Base-by-base conservation (phyloP, 2,113 vertebrate genomes). In the Lichenostomus cassidix region DNA sequence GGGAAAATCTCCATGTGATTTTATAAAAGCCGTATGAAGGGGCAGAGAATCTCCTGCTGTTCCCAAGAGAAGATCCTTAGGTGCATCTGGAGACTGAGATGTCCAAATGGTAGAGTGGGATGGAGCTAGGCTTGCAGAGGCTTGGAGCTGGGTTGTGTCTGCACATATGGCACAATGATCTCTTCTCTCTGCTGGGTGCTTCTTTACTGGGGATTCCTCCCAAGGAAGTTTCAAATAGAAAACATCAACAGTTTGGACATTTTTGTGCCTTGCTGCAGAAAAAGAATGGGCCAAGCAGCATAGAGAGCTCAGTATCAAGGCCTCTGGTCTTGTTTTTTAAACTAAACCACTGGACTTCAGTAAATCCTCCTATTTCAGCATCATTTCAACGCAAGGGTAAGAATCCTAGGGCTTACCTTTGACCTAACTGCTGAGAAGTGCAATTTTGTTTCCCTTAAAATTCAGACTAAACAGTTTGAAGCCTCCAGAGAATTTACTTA, bases 391-490 rank as follows among this genome's bases (percentile, higher is more conserved):
- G 47, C 24, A 74, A 63, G 79, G 44, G 21, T 21, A 35, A 62
- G 56, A 80, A 42, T 63, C 46, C 50, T 70, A 59, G 9, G 22
- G 15, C 31, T 91, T 91, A 65, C 82, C 59, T 87, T 44, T 88
- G 63, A 83, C 33, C 55, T 91, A 90, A 77, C 39, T 67, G 46
- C 59, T 91, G 82, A 80, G 35, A 87, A 83, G 75, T 44, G 46
- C 29, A 44, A 41, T 60, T 87, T 79, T 1, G 0, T 76, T 91
- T 83, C 71, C 53, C 42, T 83, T 92, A 77, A 90, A 86, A 88
- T 70, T 90, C 85, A 90, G 60, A 65, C 71, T 90, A 71, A 94
- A 81, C 56, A 86, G 17, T 83, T 83, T 60, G 55, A 83, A 67
- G 25, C 15, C 71, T 81, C 21, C 23, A 39, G 76, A 86, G 76